Conservation (phyloP, 2,797 vertebrate species). For the Phataginus tricuspis region DNA sequence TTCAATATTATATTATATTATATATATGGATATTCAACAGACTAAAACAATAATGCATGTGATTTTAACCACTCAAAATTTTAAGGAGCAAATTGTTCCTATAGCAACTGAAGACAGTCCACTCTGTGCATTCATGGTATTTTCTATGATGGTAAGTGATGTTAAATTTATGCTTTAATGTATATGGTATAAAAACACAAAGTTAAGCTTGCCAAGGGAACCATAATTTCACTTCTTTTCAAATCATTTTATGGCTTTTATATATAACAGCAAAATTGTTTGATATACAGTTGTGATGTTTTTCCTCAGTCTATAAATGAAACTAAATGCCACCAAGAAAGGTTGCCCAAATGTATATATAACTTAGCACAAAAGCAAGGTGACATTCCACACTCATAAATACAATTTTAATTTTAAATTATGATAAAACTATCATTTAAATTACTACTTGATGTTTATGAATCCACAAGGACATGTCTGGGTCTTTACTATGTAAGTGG, state of each 20-base stretch:
- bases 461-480: neutral
- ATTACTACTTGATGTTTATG: neutral
- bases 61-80: conserved; percentile 69
- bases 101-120: conserved; percentile 76
- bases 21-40: neutral
- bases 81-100: conserved; percentile 77
- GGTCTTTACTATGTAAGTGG: neutral
- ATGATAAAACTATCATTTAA: neutral
- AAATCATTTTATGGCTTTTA: conserved; percentile 67
- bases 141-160: conserved; percentile 84
- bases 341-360: neutral
- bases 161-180: conserved; percentile 86
- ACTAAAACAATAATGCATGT: conserved; percentile 69
- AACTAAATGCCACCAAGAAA: conserved; percentile 10
- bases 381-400: neutral
- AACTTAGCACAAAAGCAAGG: neutral
- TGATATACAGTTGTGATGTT: conserved; percentile 32
- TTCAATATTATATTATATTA: neutral
- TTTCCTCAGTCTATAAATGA: conserved; percentile 23
- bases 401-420: neutral
- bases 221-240: conserved; percentile 81
- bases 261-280: conserved; percentile 55
- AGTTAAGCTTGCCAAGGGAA: conserved; percentile 83
- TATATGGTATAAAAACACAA: conserved; percentile 79
- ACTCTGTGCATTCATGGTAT: conserved; percentile 72